These are phyloP conservation scores for Catharus bicknelli DNA, from an alignment of 2,113 vertebrate species.

Conservation along the genomic window DNA sequence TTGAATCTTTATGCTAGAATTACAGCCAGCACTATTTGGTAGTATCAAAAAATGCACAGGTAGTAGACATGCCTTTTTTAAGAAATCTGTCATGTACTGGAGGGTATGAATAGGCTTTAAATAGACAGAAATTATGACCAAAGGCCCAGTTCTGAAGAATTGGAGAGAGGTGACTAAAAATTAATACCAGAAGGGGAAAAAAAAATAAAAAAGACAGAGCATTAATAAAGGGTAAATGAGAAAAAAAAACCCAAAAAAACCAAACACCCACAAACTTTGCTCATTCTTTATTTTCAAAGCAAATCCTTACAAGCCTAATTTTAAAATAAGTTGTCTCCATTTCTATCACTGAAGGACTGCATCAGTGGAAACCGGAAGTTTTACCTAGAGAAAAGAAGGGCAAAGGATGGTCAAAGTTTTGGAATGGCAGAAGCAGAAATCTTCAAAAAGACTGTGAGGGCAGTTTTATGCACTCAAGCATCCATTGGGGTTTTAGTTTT, in stretches of 20 bases:
- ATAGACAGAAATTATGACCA: background rate
- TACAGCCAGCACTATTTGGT: background rate
- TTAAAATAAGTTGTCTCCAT: background rate
- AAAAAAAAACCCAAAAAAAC: too few relatives aligned
- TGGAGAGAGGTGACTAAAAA: background rate
- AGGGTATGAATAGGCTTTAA: background rate
- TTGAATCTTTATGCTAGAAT: background rate
- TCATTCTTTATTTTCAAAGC: background rate
- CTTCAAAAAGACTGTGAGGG: background rate
- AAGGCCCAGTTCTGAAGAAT: background rate
- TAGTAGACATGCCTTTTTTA: background rate
- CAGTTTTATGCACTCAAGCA: background rate
- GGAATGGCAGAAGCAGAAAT: background rate
- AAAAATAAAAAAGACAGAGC: rapidly evolving
- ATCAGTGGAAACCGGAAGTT: background rate
- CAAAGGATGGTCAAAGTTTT: background rate
- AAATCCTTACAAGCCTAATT: background rate
- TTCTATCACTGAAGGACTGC: background rate
- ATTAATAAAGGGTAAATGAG: background rate
- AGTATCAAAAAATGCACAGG: background rate
- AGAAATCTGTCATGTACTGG: background rate
- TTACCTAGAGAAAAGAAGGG: background rate
- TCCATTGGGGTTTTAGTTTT: background rate
- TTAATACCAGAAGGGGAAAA: background rate
- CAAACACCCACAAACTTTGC: background rate